These are phyloP conservation scores for Strigamia transsilvanica DNA, from an alignment of 2,888 invertebrate species.

Conservation along the genomic window DNA sequence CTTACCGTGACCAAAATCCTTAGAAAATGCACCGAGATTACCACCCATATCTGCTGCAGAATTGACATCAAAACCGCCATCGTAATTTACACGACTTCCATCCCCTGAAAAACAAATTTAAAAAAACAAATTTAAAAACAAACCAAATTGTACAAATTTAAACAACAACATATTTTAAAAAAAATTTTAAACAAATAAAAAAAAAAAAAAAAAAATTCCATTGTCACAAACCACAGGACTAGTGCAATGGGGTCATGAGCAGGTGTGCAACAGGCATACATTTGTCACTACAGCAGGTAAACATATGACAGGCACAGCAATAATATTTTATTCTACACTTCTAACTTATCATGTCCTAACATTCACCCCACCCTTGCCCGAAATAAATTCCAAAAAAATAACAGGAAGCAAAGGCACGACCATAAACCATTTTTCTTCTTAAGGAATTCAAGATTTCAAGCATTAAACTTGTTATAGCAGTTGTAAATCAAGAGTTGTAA, in stretches of 20 bases:
- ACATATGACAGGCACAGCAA: background rate
- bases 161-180: no score
- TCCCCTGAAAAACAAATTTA: background rate
- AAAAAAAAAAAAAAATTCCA: background rate
- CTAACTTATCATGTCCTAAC: constrained; percentile 6
- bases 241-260: background rate
- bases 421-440: no score
- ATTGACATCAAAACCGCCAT: constrained; percentile 7
- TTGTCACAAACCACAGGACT: background rate
- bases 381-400: no score
- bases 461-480: no score
- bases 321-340: background rate
- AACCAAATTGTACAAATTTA: background rate
- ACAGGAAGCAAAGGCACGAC: no score
- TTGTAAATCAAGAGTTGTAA: no score
- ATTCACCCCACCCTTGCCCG: background rate
- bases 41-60: constrained; percentile 6
- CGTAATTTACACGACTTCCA: background rate
- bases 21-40: background rate
- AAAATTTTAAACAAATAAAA: background rate
- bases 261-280: constrained; percentile 7
- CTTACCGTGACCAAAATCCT: constrained; percentile 43
- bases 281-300: background rate
- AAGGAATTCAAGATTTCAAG: no score
- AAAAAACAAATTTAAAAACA: background rate